Evolutionary conservation across 1,140 invertebrate species (phyloP).

Genomic region (Oncopeltus fasciatus): DNA sequence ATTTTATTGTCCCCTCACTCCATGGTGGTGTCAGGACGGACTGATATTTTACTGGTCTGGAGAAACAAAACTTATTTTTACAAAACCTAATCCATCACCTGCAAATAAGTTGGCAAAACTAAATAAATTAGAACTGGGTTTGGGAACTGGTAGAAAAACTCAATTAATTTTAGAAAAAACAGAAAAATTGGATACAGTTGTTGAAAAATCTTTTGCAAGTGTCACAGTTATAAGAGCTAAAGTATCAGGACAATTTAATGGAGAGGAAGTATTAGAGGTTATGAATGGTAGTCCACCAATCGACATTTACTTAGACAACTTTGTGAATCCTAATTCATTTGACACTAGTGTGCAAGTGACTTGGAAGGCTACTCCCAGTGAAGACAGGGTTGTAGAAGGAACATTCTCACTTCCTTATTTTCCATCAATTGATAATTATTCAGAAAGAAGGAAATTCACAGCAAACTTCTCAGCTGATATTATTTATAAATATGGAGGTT

Average conservation of each 20-base stretch:
- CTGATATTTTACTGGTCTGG: constrained; percentile 18
- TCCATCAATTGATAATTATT: not conserved
- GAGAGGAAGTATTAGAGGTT: not conserved
- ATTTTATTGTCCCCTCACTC: constrained; percentile 18
- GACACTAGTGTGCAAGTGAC: not conserved
- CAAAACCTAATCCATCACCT: constrained; percentile 1
- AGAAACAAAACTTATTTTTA: constrained; percentile 13
- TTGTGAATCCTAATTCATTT: not conserved
- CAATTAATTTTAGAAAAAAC: not conserved
- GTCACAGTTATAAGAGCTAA: not conserved
- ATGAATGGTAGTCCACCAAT: not conserved
- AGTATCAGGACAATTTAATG: not conserved
- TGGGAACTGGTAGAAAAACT: not conserved
- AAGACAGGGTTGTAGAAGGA: not conserved
- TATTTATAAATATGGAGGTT: constrained; percentile 5
- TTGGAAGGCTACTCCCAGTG: not conserved
- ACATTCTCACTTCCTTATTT: not conserved
- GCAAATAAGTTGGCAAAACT: no score
- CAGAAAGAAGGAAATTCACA: not conserved
- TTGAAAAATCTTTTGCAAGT: not conserved
- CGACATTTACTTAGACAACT: not conserved
- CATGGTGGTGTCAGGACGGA: constrained; percentile 17
- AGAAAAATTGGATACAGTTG: not conserved
- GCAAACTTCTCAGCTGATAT: not conserved
- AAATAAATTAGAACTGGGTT: no score